Evolutionary conservation across 2,888 invertebrate genomes (phyloP).

Genomic region (Linnaemya vulpina): DNA sequence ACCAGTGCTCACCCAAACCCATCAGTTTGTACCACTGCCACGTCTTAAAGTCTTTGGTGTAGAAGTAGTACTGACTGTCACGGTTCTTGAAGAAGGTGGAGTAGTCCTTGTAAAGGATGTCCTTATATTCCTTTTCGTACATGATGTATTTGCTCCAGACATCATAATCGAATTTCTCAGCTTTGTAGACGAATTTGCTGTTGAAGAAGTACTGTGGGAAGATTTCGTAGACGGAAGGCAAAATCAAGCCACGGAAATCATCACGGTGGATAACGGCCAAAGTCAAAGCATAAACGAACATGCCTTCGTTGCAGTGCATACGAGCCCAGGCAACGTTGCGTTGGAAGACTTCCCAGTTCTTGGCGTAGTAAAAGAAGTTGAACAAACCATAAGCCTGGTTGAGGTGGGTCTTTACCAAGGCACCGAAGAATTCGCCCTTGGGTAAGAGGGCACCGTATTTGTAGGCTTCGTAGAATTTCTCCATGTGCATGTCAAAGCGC

Average conservation of each 20-base stretch:
- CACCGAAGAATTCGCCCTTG: slow-evolving; percentile 84
- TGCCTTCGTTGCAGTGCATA: slow-evolving; percentile 85
- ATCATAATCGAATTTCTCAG: slow-evolving; percentile 84
- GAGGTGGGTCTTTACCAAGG: slow-evolving; percentile 83
- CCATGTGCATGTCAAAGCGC: slow-evolving; percentile 75
- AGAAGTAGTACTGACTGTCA: slow-evolving; percentile 65
- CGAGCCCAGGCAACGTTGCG: slow-evolving; percentile 88
- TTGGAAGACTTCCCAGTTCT: slow-evolving; percentile 88
- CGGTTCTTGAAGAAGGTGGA: slow-evolving; percentile 74
- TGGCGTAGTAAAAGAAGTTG: slow-evolving; percentile 88
- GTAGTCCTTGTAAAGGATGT: slow-evolving; percentile 72
- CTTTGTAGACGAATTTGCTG: slow-evolving; percentile 86
- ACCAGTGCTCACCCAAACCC: slow-evolving; percentile 74
- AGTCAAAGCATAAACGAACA: slow-evolving; percentile 86
- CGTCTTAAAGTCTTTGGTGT: slow-evolving; percentile 83
- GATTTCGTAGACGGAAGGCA: slow-evolving; percentile 89
- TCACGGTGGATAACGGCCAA: slow-evolving; percentile 85
- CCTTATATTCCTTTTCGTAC: slow-evolving; percentile 75
- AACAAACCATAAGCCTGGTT: slow-evolving; percentile 85
- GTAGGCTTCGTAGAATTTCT: slow-evolving; percentile 72
- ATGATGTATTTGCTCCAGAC: slow-evolving; percentile 81
- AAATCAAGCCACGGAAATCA: slow-evolving; percentile 85
- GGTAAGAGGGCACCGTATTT: slow-evolving; percentile 83
- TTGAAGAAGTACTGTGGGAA: slow-evolving; percentile 88
- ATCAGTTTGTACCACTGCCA: slow-evolving; percentile 76